Evolutionary conservation across 2,113 vertebrate species (phyloP).

Genomic region (Bubo scandiacus): DNA sequence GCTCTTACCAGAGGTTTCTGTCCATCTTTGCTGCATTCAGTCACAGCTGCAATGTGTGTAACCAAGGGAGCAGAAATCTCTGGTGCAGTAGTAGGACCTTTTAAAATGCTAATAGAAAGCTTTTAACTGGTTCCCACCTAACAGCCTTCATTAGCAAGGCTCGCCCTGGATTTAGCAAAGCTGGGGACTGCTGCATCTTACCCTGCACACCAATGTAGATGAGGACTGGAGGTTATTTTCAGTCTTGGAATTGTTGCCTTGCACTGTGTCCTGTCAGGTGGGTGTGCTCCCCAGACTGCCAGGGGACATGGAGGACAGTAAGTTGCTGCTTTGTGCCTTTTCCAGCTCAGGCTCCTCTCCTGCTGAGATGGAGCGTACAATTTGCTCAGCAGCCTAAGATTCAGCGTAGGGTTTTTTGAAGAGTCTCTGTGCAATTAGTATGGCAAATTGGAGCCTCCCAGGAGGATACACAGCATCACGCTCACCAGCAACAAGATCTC

Average conservation of each 20-base stretch:
- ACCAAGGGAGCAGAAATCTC: neutral
- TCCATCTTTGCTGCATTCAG: neutral
- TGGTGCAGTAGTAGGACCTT: neutral
- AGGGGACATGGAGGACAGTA: neutral
- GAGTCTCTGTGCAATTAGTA: slow-evolving; percentile 74
- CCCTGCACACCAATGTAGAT: neutral
- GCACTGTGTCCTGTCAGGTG: neutral
- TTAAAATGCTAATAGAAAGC: slow-evolving; percentile 6
- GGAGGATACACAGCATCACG: slow-evolving; percentile 64
- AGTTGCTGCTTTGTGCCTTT: neutral
- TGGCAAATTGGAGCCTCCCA: slow-evolving; percentile 74
- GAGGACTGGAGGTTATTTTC: neutral
- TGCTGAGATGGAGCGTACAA: neutral
- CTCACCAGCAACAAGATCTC: slow-evolving; percentile 66
- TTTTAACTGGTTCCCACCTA: neutral
- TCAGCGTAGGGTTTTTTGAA: slow-evolving; percentile 60
- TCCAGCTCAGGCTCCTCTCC: slow-evolving; percentile 8
- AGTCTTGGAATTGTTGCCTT: neutral
- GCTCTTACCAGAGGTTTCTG: neutral
- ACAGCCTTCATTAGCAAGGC: neutral
- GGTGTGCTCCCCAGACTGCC: neutral
- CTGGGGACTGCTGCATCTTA: neutral
- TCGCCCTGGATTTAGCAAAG: neutral
- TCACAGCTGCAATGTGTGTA: neutral
- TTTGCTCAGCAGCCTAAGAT: slow-evolving; percentile 60